Conservation (phyloP, 2,888 invertebrate species). For the Mythimna ferrago region DNA sequence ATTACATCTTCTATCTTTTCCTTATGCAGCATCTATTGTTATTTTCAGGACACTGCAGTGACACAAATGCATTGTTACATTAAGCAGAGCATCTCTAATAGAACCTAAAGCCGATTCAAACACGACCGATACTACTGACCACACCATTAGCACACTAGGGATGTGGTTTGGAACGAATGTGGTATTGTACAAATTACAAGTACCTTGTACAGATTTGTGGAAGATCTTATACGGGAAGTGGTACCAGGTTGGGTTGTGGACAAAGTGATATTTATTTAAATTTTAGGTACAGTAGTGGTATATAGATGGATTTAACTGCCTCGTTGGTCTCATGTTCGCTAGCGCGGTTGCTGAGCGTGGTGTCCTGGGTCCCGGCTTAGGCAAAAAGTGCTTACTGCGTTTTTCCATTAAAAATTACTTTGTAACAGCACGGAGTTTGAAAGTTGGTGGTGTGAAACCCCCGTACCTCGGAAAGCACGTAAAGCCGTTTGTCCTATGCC, state of each 20-base stretch:
- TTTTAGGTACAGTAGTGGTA: too few species aligned
- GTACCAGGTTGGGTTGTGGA: not conserved
- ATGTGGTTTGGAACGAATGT: constrained; percentile 17
- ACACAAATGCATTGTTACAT: constrained; percentile 29
- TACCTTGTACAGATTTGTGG: not conserved
- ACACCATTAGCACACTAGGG: constrained; percentile 30
- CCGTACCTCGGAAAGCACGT: too few species aligned
- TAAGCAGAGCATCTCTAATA: constrained; percentile 32
- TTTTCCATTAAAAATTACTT: too few species aligned
- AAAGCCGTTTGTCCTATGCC: too few species aligned
- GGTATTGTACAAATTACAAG: not conserved
- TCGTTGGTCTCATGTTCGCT: too few species aligned
- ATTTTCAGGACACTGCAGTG: not conserved
- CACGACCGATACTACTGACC: constrained; percentile 16
- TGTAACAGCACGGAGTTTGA: too few species aligned
- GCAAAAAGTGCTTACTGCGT: too few species aligned
- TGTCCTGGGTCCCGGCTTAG: too few species aligned
- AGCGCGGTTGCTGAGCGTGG: too few species aligned
- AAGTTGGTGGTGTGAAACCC: too few species aligned
- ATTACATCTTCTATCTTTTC: not conserved
- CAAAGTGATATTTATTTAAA: too few species aligned
- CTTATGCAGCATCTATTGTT: not conserved
- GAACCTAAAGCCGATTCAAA: constrained; percentile 12
- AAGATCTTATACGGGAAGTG: not conserved
- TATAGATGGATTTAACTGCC: too few species aligned